Evolutionary conservation across 2,888 invertebrate genomes (phyloP), one percentile per base, ranked within the genome.

Genomic region (Macaria notata): DNA sequence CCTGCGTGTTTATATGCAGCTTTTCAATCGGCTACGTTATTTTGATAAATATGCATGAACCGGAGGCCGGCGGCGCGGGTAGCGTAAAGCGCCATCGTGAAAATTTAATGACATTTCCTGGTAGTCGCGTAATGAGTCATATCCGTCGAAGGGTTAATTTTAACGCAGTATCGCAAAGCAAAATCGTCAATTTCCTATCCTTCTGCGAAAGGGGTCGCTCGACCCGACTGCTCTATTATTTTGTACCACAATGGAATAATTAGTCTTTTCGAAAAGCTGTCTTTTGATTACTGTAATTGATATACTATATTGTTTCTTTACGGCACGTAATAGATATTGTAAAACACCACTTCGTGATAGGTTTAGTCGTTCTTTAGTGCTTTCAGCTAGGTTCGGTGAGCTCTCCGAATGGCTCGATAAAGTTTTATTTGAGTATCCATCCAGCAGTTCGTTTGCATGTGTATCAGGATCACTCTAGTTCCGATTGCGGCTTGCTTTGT

Each of bases 41-140:
- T 90, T 88, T 88, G 88, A 90, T 90, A 89, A 90, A 91, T 91
- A 91, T 91, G 89, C 85, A 91, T 90, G 88, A 88, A 88, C 81
- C 79, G 84, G 79, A 86, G 88, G 85, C 86, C 80, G 80, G 78
- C 79, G 76, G 79, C 81, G 79, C 76, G 81, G 83, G 84, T 85
- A 85, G 86, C 85, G 83, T 83, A 83, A 88, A 88, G 88, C 87
- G 84, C 84, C 83, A 86, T 87, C 84, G 88, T 91, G 90, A 88
- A 90, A 91, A 87, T 88, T 88, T 90, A 88, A 90, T 90, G 84
- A 86, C 83, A 83, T 86, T 87, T 89, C 88, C 89, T 86, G 86
- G 86, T 88, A 85, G 81, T 78, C 79, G 75, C 74, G 76, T 87
- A 88, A 89, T 91, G 91, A 91, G 79, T 90, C 91, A 89, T 82